Base-by-base conservation (phyloP, 2,888 invertebrate genomes). In the Agrochola litura region DNA sequence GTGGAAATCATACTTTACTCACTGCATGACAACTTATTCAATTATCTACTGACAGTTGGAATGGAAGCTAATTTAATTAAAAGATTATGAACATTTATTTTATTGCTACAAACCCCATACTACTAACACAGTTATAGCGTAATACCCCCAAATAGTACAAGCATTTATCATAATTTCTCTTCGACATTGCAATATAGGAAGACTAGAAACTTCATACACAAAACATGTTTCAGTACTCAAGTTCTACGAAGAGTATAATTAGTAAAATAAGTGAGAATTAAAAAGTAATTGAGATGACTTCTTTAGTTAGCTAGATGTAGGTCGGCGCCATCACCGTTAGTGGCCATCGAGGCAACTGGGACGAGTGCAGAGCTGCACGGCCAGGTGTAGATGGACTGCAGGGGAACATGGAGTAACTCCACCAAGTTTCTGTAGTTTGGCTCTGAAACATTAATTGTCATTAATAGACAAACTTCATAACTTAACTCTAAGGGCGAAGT, bases 361-460 rank as follows among this genome's bases (percentile, higher is more conserved):
- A 69, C 77, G 52, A 80, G 58, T 4, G 76, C 68, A 6, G 93
- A 91, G 76, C 92, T 89, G 85, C 92, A 93, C 0, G 97, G 97
- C 94, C 97, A 97, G 89, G 97, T 97, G 95, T 98, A 99, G 89
- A 99, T 97, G 68, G 98, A 98, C 94, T 99, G 98, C 88, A 99
- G 96, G 65, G 99, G 99, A 87, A 99, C 98, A 93, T 99, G 99
- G 66, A 99, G 97, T 80, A 99, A 95, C 95, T 99, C 99, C 89
- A 99, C 98, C 90, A 99, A 97, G 95, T 98, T 97, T 87, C 98
- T 98, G 93, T 98, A 98, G 95, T 98, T 98, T 74, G 98, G 97
- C 95, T 99, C 99, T 99, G 97, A 37, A 98, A 97, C 65, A 84
- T 60, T 22, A 1, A 68, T 58, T 56, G 10, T 19, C 46, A 46